These are phyloP conservation scores for Cyclina sinensis DNA, from an alignment of 1,140 invertebrate species.

Conservation along the genomic window DNA sequence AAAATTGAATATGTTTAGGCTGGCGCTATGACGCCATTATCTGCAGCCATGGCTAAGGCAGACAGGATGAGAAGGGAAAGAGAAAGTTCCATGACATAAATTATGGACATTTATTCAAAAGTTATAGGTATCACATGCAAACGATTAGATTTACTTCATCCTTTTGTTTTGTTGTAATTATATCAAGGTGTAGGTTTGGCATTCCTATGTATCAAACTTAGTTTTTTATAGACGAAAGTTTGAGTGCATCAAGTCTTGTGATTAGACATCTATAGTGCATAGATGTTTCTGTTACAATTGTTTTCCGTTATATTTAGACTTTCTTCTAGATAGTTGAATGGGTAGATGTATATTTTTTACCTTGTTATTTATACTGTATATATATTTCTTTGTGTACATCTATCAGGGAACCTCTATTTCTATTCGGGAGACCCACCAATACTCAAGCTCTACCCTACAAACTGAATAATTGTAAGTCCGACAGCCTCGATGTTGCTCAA, in stretches of 20 bases:
- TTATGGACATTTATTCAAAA: background rate
- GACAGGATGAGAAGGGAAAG: slow-evolving; percentile 55
- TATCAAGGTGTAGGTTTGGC: background rate
- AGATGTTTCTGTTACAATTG: background rate
- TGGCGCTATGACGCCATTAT: slow-evolving; percentile 27
- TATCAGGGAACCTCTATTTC: slow-evolving; percentile 54
- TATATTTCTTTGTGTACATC: background rate
- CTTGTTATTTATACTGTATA: slow-evolving; percentile 20
- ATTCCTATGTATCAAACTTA: background rate
- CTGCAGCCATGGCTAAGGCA: slow-evolving; percentile 61
- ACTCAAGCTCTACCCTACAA: slow-evolving; percentile 16
- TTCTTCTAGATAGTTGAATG: slow-evolving; percentile 5
- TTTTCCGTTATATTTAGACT: background rate
- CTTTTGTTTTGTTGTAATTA: background rate
- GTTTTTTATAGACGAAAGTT: background rate
- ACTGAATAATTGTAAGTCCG: slow-evolving; percentile 62
- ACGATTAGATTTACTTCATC: no score
- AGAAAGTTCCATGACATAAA: slow-evolving; percentile 37
- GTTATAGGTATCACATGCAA: background rate
- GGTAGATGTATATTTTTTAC: slow-evolving; percentile 10
- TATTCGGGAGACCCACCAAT: slow-evolving; percentile 62
- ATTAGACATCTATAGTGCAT: slow-evolving; percentile 5
- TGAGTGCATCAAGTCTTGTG: background rate
- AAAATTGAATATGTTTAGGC: slow-evolving; percentile 29
- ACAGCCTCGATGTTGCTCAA: background rate